These are phyloP conservation scores for Pogonocichla stellata DNA, from an alignment of 2,113 vertebrate species.

Conservation along the genomic window DNA sequence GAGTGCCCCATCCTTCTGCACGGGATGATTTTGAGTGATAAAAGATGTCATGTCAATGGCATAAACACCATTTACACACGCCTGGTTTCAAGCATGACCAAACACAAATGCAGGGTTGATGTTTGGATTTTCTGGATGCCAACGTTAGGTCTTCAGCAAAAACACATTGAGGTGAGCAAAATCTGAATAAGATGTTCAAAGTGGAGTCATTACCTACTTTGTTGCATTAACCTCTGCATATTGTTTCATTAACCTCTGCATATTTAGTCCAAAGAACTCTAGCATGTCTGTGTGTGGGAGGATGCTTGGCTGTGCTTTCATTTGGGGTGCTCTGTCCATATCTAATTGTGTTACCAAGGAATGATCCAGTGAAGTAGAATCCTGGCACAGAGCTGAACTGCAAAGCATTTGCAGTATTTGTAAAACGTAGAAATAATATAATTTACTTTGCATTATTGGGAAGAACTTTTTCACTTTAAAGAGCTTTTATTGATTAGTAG, in stretches of 20 bases:
- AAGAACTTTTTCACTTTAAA: slow-evolving; percentile 32
- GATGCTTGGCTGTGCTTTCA: not conserved
- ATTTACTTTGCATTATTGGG: slow-evolving; percentile 34
- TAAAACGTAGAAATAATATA: not conserved
- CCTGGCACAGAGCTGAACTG: not conserved
- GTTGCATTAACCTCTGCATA: not conserved
- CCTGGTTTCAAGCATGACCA: not conserved
- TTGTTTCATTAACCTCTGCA: not conserved
- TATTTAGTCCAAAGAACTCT: not conserved
- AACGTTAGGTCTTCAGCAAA: not conserved
- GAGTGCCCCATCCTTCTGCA: not conserved
- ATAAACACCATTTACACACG: not conserved
- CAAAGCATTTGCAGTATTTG: not conserved
- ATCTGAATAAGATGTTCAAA: not conserved
- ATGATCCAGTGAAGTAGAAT: not conserved
- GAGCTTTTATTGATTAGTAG: slow-evolving; percentile 14
- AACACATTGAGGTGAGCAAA: not conserved
- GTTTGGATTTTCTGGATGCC: not conserved
- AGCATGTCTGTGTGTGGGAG: not conserved
- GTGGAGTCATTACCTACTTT: not conserved
- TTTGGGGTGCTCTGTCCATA: not conserved
- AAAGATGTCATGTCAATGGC: not conserved
- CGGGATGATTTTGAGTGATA: not conserved
- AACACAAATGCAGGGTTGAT: not conserved
- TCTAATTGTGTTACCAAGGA: not conserved